Base-by-base conservation (phyloP, 2,888 invertebrate genomes). In the Chorisops tibialis region DNA sequence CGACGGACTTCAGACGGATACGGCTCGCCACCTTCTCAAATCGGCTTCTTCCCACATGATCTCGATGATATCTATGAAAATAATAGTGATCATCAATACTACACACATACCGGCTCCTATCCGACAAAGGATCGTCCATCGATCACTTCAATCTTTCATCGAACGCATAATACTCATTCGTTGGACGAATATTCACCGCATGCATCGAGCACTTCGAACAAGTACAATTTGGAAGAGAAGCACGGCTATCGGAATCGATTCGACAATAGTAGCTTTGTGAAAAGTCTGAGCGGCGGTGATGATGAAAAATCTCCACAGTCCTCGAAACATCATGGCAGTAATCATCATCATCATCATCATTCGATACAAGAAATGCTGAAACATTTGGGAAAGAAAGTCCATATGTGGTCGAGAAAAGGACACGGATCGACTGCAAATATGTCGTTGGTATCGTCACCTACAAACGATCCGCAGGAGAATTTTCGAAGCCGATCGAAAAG, bases 401-500 rank as follows among this genome's bases (percentile, higher is more conserved):
- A 87, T 21, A 83, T 87, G 68, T 89, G 89, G 83, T 81, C 89
- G 48, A 84, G 85, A 45, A 86, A 85, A 65, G 85, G 84, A 65
- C 81, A 80, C 37, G 78, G 77, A 59, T 68, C 77, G 24, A 79
- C 80, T 16, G 79, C 77, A 64, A 65, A 43, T 47, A 79, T 78
- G 11, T 80, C 76, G 63, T 81, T 82, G 9, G 74, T 76, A 56
- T 78, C 80, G 3, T 81, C 80, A n/a, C 78, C 77, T 19, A 79
- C 79, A 48, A 81, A 76, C 65, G 82, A 80, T 73, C 68, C 75
- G 38, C 75, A 79, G 54, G 86, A 85, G 39, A 87, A 87, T 70
- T 91, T 91, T 72, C 81, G 92, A 16, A 84, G 84, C 48, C 81
- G 92, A 49, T 91, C 91, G 43, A 90, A 90, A 73, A 91, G 91